Evolutionary conservation across 1,140 invertebrate genomes (phyloP).

Genomic region (Drosophila nebulosa): DNA sequence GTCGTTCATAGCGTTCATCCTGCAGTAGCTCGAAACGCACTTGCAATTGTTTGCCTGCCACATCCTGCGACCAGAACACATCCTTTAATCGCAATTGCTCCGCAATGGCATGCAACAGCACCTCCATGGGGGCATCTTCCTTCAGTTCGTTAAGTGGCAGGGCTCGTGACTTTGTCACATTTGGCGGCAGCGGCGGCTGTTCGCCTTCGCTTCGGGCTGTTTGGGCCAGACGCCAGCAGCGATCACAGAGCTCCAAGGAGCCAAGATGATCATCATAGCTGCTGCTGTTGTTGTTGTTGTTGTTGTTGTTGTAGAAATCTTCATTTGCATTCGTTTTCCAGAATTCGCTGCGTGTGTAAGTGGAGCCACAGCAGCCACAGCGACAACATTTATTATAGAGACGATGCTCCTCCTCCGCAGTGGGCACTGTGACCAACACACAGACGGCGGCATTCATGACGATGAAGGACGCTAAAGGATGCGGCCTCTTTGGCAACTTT

Average conservation of each 20-base stretch:
- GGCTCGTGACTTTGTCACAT: not conserved
- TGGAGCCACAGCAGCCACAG: constrained; percentile 4
- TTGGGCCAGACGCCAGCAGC: constrained; percentile 4
- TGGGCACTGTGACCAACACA: constrained; percentile 60
- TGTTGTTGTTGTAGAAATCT: not conserved
- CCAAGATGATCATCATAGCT: not conserved
- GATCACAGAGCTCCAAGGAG: constrained; percentile 10
- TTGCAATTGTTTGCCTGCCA: constrained; percentile 34
- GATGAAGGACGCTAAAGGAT: not conserved
- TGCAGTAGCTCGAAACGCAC: constrained; percentile 71
- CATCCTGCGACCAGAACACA: constrained; percentile 56
- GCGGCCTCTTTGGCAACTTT: too few species aligned
- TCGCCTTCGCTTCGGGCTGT: constrained; percentile 2
- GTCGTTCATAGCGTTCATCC: constrained; percentile 74
- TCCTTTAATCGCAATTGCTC: constrained; percentile 41
- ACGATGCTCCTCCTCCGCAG: constrained; percentile 38
- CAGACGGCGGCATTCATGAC: constrained; percentile 48
- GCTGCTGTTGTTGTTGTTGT: not conserved
- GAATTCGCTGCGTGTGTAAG: not conserved
- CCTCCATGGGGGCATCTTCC: constrained; percentile 33
- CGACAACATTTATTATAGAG: not conserved
- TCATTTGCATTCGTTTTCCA: not conserved
- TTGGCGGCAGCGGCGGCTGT: not conserved
- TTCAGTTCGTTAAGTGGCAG: constrained; percentile 8
- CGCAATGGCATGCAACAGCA: constrained; percentile 35